phyloP scores from a whole-genome alignment of 64 coral and sea anemone genomes.

The Acropora yongei region DNA sequence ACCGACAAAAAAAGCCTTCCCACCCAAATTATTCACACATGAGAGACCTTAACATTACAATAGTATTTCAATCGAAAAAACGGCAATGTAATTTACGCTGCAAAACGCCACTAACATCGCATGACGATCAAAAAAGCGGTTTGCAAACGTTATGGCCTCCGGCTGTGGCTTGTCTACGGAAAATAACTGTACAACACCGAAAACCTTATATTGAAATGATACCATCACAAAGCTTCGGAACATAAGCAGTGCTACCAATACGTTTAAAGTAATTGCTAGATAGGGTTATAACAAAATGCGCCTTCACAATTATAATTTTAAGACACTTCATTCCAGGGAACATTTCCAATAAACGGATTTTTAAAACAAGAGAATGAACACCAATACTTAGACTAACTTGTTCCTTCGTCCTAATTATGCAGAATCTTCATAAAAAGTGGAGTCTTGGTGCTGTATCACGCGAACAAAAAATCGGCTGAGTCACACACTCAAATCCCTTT shows the following conservation, averaged over 20 bases:
- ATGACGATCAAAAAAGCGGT: neutral
- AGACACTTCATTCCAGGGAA: neutral
- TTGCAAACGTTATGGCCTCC: neutral
- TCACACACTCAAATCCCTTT: neutral
- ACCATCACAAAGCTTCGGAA: neutral
- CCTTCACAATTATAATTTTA: neutral
- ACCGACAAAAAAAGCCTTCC: neutral
- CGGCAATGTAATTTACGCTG: neutral
- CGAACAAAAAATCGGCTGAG: neutral
- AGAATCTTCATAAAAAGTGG: neutral
- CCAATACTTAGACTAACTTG: neutral
- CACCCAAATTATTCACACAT: neutral
- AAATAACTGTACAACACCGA: neutral
- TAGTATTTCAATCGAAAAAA: neutral
- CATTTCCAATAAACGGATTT: neutral
- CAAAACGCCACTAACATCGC: neutral
- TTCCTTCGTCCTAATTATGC: neutral
- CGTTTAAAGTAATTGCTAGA: neutral
- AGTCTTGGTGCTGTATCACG: slow-evolving; percentile 3
- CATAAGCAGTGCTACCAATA: neutral
- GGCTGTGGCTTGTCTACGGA: neutral
- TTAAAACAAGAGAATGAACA: neutral
- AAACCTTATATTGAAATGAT: neutral
- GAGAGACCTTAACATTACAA: neutral
- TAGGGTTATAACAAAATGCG: neutral